Evolutionary conservation across 2,888 invertebrate species (phyloP).

Genomic region (Opisthograptis luteolata): DNA sequence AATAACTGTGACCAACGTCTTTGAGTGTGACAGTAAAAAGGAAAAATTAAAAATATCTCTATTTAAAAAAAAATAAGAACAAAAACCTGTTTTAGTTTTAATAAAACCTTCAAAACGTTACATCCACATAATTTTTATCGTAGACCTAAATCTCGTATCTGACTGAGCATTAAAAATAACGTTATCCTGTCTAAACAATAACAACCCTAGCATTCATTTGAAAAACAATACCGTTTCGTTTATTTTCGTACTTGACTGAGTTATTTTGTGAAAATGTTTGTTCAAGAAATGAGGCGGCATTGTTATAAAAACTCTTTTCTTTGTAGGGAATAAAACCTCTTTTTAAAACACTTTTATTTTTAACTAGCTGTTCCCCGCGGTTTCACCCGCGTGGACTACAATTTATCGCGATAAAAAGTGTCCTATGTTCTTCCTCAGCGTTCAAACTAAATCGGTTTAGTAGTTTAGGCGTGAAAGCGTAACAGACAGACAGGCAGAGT

Average conservation of each 20-base stretch:
- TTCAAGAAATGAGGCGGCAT: background rate
- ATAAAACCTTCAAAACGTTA: background rate
- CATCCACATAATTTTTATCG: too few relatives aligned
- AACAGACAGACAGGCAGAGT: too few relatives aligned
- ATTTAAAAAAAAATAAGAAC: background rate
- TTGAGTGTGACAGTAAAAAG: too few relatives aligned
- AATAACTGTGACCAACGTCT: too few relatives aligned
- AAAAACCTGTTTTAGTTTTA: background rate
- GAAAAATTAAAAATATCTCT: too few relatives aligned
- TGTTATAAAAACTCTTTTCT: background rate
- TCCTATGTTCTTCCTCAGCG: too few relatives aligned
- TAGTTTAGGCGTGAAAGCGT: too few relatives aligned
- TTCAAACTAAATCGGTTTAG: too few relatives aligned
- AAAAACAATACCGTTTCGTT: background rate
- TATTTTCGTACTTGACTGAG: slow-evolving; percentile 1
- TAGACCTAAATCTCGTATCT: background rate
- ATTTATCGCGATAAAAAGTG: too few relatives aligned
- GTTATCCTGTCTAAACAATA: background rate
- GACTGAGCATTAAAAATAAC: background rate
- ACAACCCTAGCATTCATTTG: background rate
- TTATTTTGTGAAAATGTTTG: background rate
- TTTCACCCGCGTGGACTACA: too few relatives aligned
- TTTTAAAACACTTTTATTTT: too few relatives aligned
- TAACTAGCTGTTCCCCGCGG: too few relatives aligned
- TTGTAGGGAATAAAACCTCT: background rate